These are phyloP conservation scores for Chionodraco myersi DNA, from an alignment of 2,113 vertebrate species.

Conservation along the genomic window DNA sequence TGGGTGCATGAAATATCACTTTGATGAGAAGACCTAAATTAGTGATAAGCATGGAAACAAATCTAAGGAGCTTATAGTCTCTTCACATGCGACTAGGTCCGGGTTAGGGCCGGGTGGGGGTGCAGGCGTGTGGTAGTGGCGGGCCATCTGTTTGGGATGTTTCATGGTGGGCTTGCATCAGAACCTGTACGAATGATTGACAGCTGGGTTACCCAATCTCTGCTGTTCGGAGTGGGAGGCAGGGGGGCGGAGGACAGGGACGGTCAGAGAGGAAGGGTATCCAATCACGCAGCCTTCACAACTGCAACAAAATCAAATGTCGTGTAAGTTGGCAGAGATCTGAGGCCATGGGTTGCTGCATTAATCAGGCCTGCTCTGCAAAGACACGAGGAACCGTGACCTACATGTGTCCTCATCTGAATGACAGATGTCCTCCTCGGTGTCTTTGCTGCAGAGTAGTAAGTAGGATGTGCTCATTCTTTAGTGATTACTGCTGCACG, in stretches of 20 bases:
- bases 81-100: conserved; percentile 66
- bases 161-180: conserved; percentile 72
- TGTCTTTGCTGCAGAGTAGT: conserved; percentile 59
- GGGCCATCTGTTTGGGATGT: conserved; percentile 82
- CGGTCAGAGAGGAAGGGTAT: conserved; percentile 31
- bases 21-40: conserved; percentile 74
- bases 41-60: conserved; percentile 74
- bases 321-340: conserved; percentile 55
- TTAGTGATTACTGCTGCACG: conserved; percentile 59
- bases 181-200: conserved; percentile 72
- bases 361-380: conserved; percentile 68
- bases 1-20: conserved; percentile 29
- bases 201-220: conserved; percentile 74
- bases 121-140: conserved; percentile 57
- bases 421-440: conserved; percentile 77
- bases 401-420: conserved; percentile 75
- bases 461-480: conserved; percentile 56
- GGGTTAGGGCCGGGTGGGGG: conserved; percentile 62
- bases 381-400: conserved; percentile 68
- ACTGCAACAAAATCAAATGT: conserved; percentile 14
- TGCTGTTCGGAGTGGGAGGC: conserved; percentile 37
- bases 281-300: conserved; percentile 32
- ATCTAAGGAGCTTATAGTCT: conserved; percentile 82
- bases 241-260: background rate
- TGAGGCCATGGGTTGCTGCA: conserved; percentile 49